Conservation (phyloP, 2,888 invertebrate genomes). For the Choristoneura rosaceana region DNA sequence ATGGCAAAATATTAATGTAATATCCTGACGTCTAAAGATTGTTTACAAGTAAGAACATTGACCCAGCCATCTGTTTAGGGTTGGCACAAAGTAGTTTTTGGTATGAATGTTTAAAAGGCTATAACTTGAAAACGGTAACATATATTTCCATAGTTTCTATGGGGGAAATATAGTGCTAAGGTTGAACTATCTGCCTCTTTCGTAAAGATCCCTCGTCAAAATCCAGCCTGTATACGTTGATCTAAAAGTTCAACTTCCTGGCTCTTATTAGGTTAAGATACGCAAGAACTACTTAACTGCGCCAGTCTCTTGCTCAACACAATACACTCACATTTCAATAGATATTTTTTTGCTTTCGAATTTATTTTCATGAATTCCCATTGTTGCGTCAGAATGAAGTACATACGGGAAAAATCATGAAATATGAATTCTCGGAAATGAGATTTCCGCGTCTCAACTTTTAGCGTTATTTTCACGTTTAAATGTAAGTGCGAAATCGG, state of each 20-base stretch:
- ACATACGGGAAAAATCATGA: background rate
- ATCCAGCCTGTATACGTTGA: constrained; percentile 14
- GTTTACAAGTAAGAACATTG: no score
- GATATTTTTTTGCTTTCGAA: background rate
- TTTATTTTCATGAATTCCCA: constrained; percentile 9
- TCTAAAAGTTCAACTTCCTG: constrained; percentile 14
- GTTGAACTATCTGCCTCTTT: no score
- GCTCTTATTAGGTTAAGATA: constrained; percentile 9
- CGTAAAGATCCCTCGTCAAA: no score
- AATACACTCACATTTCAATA: constrained; percentile 4
- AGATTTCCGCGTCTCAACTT: constrained; percentile 16
- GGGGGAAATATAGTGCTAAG: no score
- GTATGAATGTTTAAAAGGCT: no score
- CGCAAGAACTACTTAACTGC: background rate
- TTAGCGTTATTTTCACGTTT: background rate
- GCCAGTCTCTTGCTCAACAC: background rate
- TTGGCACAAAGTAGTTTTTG: no score
- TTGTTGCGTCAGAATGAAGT: constrained; percentile 16
- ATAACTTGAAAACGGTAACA: no score
- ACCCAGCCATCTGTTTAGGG: no score
- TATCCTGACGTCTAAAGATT: no score
- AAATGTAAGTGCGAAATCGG: background rate
- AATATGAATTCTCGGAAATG: constrained; percentile 24
- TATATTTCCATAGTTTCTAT: no score
- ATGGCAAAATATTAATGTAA: no score